Conservation (phyloP, 2,888 invertebrate genomes). For the Orthonevra nobilis region DNA sequence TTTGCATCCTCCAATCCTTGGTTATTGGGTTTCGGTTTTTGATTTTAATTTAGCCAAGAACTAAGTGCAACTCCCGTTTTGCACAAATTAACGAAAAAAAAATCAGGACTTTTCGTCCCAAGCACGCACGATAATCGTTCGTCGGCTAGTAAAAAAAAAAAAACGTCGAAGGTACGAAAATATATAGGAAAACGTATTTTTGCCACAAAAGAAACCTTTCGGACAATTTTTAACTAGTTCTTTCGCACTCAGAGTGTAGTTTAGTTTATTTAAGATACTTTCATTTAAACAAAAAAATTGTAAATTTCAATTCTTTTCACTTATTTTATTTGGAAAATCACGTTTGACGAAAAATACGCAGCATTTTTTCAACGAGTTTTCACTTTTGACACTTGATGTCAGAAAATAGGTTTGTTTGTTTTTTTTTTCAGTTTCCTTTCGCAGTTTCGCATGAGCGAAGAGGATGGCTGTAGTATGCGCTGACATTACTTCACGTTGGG, state of each 20-base stretch:
- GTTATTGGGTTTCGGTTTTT: slow-evolving; percentile 15
- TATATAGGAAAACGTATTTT: no score
- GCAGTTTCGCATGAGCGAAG: not conserved
- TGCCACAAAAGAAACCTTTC: no score
- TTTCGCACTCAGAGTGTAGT: not conserved
- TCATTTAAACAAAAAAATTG: not conserved
- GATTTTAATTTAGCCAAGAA: not conserved
- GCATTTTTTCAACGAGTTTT: slow-evolving; percentile 72
- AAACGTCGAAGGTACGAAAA: not conserved
- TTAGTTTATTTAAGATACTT: slow-evolving; percentile 9
- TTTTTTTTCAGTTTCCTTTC: no score
- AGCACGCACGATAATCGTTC: no score
- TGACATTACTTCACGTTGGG: slow-evolving; percentile 4
- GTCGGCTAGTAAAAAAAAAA: no score
- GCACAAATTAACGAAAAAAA: not conserved
- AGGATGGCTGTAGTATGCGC: not conserved
- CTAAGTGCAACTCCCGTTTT: not conserved
- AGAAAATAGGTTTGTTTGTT: slow-evolving; percentile 66
- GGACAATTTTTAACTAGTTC: no score
- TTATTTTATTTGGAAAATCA: slow-evolving; percentile 71
- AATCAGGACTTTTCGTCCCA: no score
- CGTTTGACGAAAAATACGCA: slow-evolving; percentile 75
- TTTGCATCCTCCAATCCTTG: slow-evolving; percentile 31
- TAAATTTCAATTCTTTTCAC: slow-evolving; percentile 42
- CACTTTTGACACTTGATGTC: slow-evolving; percentile 71